phyloP scores from a whole-genome alignment of 2,797 vertebrate genomes.

The Anniella stebbinsi region DNA sequence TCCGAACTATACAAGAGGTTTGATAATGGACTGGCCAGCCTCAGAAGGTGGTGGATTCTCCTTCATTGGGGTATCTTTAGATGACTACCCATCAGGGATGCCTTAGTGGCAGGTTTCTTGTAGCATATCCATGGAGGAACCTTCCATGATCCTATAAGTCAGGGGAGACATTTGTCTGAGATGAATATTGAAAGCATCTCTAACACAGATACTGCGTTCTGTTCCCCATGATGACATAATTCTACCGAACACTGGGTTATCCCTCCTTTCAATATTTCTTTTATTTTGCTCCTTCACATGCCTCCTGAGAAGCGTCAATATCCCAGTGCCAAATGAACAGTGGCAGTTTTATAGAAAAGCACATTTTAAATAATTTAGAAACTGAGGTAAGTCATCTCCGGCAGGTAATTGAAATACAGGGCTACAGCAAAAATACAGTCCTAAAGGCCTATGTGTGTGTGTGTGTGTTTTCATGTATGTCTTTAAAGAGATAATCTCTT shows the following conservation, averaged over 20 bases:
- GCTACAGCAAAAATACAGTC: not conserved
- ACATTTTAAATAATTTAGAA: not conserved
- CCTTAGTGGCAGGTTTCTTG: no score
- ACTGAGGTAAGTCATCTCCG: not conserved
- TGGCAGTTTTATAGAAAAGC: not conserved
- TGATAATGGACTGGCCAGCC: no score
- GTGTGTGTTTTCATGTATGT: not conserved
- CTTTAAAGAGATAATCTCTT: conserved; percentile 8
- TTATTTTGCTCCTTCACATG: not conserved
- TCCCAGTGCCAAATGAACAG: not conserved
- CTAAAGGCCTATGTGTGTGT: not conserved
- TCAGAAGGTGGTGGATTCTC: no score
- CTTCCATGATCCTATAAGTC: no score
- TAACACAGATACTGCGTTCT: not conserved
- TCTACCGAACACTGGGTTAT: not conserved
- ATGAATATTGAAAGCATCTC: not conserved
- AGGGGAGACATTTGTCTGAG: no score
- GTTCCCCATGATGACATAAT: no score
- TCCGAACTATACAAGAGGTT: no score
- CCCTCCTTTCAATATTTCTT: not conserved
- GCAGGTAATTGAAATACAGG: conserved; percentile 7
- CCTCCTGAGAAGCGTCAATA: not conserved
- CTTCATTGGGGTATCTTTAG: no score
- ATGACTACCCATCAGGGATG: no score
- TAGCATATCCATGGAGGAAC: no score